Evolutionary conservation across 2,113 vertebrate genomes (phyloP), one percentile per base, ranked within the genome.

Genomic region (Myotis davidii): DNA sequence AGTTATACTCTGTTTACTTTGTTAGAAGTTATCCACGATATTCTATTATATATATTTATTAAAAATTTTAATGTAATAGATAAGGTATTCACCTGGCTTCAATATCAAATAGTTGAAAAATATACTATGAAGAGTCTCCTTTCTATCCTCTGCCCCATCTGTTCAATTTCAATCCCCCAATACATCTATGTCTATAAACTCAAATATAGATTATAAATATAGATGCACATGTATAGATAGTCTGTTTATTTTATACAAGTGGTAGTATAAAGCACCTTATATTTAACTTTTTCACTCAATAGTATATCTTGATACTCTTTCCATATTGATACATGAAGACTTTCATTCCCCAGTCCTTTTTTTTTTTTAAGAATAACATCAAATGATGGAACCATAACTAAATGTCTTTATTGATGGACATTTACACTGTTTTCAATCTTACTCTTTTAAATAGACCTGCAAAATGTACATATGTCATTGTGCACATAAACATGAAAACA

Each of bases 1-100:
- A 91, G 37, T 91, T 91, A 78, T 29, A 52, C 25, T 94, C 69
- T 45, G 25, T 93, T 95, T 29, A 52, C 32, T 94, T 78, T 45
- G 29, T 93, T 95, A 67, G 32, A 84, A 21, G 4, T 94, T 94
- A 76, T 67, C 78, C 21, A 54, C 39, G n/a, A 42, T 82, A 52
- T 67, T 72, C 88, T 73, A 23, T 74, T 97, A 45, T 70, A 29
- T 17, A 69, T 91, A 39, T n/a, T 52, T 89, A 37, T 39, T 83
- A 39, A 70, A 83, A 50, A 48, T 29, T 82, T 82, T 82, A 94
- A 70, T 73, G 16, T 72, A 67, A 50, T 84, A 73, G n/a, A 37
- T 72, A 83, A 52, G 83, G 56, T 4, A 59, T 92, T n/a, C 29
- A 73, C n/a, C 45, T 84, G 45, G 7, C 32, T 76, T 92, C 54